Evolutionary conservation across 2,888 invertebrate species (phyloP).

Genomic region (Polymixis lichenea): DNA sequence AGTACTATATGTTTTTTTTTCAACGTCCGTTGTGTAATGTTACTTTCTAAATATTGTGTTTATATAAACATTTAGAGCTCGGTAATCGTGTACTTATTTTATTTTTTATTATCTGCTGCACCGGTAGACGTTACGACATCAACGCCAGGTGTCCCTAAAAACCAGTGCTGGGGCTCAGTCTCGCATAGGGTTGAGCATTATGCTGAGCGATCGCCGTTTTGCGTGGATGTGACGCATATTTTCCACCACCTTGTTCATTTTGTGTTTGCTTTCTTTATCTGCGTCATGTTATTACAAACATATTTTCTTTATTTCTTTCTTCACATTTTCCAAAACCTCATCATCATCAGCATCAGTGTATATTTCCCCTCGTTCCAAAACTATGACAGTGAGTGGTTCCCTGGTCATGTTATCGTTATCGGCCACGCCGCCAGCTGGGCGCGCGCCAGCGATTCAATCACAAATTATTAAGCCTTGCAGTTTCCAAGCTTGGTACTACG

Average conservation of each 20-base stretch:
- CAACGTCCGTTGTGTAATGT: too few relatives aligned
- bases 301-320: too few relatives aligned
- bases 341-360: background rate
- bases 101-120: too few relatives aligned
- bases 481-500: slow-evolving; percentile 18
- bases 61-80: too few relatives aligned
- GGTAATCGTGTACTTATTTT: too few relatives aligned
- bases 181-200: background rate
- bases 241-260: too few relatives aligned
- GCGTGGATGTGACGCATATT: background rate
- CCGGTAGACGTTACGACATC: too few relatives aligned
- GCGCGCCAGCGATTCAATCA: slow-evolving; percentile 64
- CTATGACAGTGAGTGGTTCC: slow-evolving; percentile 35
- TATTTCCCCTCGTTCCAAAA: slow-evolving; percentile 15
- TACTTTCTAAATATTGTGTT: too few relatives aligned
- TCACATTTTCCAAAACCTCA: background rate
- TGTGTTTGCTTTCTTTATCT: too few relatives aligned
- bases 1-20: background rate
- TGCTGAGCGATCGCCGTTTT: background rate
- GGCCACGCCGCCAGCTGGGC: slow-evolving; percentile 53
- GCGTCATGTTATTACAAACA: too few relatives aligned
- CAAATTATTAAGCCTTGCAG: slow-evolving; percentile 58
- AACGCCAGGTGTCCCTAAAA: background rate
- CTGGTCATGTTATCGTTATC: slow-evolving; percentile 34
- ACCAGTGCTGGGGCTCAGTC: background rate